Evolutionary conservation across 2,113 vertebrate species (phyloP).

Genomic region (Vimba vimba): DNA sequence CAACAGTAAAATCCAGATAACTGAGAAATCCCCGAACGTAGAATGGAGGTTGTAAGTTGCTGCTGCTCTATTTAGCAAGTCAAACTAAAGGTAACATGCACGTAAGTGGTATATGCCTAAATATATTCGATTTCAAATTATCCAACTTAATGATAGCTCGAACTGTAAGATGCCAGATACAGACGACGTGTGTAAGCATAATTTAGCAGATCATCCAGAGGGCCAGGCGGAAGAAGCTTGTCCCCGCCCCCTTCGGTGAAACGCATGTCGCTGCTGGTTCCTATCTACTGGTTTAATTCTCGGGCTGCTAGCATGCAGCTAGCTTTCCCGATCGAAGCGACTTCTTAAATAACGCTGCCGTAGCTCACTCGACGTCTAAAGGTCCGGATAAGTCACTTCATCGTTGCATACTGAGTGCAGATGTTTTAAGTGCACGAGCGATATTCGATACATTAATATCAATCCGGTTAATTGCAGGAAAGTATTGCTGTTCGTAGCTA

Average conservation of each 20-base stretch:
- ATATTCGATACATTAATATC: neutral
- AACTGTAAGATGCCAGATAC: too few species aligned
- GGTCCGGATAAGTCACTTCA: neutral
- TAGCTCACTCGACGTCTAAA: neutral
- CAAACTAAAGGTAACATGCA: too few species aligned
- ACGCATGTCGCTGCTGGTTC: too few species aligned
- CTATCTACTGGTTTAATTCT: neutral
- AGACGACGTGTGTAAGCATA: too few species aligned
- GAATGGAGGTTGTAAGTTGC: too few species aligned
- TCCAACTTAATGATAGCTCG: too few species aligned
- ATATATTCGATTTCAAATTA: too few species aligned
- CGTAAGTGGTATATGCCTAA: too few species aligned
- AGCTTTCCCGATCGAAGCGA: conserved; percentile 3
- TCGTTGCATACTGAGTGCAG: neutral
- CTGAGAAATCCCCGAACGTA: too few species aligned
- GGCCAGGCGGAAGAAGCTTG: neutral
- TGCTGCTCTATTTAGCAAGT: too few species aligned
- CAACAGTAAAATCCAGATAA: too few species aligned
- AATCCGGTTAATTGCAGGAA: neutral
- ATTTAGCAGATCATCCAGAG: neutral
- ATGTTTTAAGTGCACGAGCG: neutral
- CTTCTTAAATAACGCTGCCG: conserved; percentile 5
- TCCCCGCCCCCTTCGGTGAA: neutral
- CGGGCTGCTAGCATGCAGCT: conserved; percentile 8
- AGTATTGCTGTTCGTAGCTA: neutral